These are phyloP conservation scores for Parthenolecanium corni DNA, from an alignment of 2,888 invertebrate genomes.

Conservation along the genomic window DNA sequence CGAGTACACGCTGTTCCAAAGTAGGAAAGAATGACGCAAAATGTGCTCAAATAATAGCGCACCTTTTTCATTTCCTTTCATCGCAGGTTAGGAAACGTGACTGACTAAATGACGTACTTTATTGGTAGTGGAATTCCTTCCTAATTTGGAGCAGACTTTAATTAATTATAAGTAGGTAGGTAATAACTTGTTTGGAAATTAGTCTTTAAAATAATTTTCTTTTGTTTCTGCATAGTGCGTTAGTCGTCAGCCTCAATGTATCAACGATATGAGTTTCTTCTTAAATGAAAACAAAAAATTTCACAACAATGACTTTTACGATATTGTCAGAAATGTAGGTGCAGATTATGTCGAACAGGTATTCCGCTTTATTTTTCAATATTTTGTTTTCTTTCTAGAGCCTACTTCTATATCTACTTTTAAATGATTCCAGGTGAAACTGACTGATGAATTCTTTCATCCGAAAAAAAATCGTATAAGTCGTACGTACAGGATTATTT, in stretches of 20 bases:
- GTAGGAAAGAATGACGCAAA: too few relatives aligned
- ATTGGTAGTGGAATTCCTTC: too few relatives aligned
- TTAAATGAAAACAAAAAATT: constrained; percentile 59
- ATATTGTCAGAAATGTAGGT: constrained; percentile 74
- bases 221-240: constrained; percentile 46
- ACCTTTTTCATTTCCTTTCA: too few relatives aligned
- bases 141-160: too few relatives aligned
- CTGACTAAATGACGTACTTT: too few relatives aligned
- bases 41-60: too few relatives aligned
- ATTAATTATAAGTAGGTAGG: too few relatives aligned
- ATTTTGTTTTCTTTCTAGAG: neutral
- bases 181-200: neutral
- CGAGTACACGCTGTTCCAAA: too few relatives aligned
- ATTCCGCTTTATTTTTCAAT: constrained; percentile 19
- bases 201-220: neutral
- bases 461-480: constrained; percentile 71
- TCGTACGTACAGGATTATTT: constrained; percentile 82
- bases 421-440: constrained; percentile 48
- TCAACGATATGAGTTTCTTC: constrained; percentile 95
- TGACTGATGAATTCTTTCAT: constrained; percentile 77
- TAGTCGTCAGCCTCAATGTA: constrained; percentile 75
- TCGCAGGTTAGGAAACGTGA: too few relatives aligned
- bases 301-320: constrained; percentile 78
- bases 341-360: constrained; percentile 92
- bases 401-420: too few relatives aligned